Conservation (phyloP, 2,797 vertebrate genomes). For the Enteromius paludinosus region DNA sequence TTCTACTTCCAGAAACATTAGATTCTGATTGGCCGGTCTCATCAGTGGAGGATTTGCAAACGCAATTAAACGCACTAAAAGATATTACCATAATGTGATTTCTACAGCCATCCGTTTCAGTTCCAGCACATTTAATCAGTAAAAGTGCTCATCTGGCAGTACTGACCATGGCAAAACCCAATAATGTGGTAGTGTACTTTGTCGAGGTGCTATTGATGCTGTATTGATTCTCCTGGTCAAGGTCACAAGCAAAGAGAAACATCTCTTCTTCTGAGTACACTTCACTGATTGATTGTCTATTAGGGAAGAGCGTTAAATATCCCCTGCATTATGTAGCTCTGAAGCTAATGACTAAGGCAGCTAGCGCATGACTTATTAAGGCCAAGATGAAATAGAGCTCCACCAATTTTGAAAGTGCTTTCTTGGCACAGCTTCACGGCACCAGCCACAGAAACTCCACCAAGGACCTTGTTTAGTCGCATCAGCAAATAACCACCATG, state of each 20-base stretch:
- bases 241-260: conserved; percentile 34
- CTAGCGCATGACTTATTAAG: conserved; percentile 38
- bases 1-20: not conserved
- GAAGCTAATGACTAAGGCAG: conserved; percentile 36
- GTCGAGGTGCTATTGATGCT: conserved; percentile 17
- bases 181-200: conserved; percentile 3
- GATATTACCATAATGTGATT: not conserved
- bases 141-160: conserved; percentile 31
- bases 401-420: conserved; percentile 58
- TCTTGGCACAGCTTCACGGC: conserved; percentile 54
- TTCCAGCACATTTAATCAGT: conserved; percentile 12
- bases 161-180: conserved; percentile 11
- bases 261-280: conserved; percentile 28
- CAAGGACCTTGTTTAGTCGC: conserved; percentile 28
- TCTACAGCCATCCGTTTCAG: not conserved
- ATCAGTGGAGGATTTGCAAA: not conserved
- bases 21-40: not conserved
- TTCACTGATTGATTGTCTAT: conserved; percentile 51
- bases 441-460: conserved; percentile 17
- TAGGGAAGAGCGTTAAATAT: conserved; percentile 45
- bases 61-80: not conserved
- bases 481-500: conserved; percentile 29
- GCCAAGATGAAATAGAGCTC: conserved; percentile 50
- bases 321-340: conserved; percentile 45
- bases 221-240: conserved; percentile 28